Evolutionary conservation across 1,140 invertebrate species (phyloP), one percentile per base, ranked within the genome.

Genomic region (Stegodyphus dumicola): DNA sequence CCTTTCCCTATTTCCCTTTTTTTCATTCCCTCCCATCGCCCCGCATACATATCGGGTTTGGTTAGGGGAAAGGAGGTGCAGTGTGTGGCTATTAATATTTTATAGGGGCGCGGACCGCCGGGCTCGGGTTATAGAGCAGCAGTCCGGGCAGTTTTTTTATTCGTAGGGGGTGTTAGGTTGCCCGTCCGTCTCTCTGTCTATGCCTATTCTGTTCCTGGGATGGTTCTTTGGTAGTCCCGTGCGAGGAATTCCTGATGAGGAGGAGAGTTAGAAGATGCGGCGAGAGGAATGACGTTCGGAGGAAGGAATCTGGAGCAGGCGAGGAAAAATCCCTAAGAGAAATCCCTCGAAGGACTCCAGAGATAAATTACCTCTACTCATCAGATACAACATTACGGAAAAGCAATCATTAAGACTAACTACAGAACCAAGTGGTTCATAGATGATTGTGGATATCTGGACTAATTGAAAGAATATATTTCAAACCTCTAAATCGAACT

Each of bases 11-110:
- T 71, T 13, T 17, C 18, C 17, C 69, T n/a, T 73, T 73, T 52
- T 70, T 75, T 83, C 75, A 71, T 66, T 33, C 51, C n/a, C 56
- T 13, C 56, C 75, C 56, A n/a, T 15, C 54, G 33, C 56, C 69
- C 78, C 56, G 54, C 78, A 81, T 81, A 81, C 78, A 81, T 81
- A 78, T 78, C 77, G 77, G 66, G 69, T 52, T 71, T 10, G 33
- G 33, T 33, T 33, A 33, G 33, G 33, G 33, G 33, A 33, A 33
- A 33, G 69, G 69, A 54, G 80, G 53, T 51, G 6, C 18, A 64
- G 71, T 53, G 80, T 75, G 80, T 83, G 80, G 80, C 80, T 83
- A 83, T 83, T 83, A 83, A 83, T 83, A 83, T 83, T 83, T 83
- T 83, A 83, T 83, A 83, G 80, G 69, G 69, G 80, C 69, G 73